phyloP scores from a whole-genome alignment of 2,113 vertebrate genomes.

The Scatophagus argus region DNA sequence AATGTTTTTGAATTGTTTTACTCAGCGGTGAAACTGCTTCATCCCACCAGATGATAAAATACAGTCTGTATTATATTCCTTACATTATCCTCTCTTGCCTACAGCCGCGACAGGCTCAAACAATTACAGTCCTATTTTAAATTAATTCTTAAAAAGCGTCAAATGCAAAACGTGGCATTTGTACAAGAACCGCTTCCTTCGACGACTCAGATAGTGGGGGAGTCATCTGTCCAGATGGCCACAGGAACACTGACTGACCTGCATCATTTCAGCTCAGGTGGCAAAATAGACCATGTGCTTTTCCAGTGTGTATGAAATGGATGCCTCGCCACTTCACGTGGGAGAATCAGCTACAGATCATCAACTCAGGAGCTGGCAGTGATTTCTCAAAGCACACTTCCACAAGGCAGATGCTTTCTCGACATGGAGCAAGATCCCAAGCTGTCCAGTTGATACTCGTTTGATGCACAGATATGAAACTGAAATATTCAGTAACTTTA shows the following conservation, averaged over 20 bases:
- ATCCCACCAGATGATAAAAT: background rate
- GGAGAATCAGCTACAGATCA: constrained; percentile 28
- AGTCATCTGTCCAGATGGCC: constrained; percentile 52
- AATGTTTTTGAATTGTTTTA: background rate
- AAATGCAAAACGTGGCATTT: constrained; percentile 6
- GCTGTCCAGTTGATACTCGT: background rate
- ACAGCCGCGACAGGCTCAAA: background rate
- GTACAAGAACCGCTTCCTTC: background rate
- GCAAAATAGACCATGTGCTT: constrained; percentile 41
- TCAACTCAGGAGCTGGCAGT: constrained; percentile 21
- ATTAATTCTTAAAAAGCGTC: constrained; percentile 7
- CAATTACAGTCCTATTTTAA: background rate
- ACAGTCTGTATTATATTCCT: background rate
- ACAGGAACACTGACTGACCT: constrained; percentile 24
- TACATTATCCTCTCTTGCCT: background rate
- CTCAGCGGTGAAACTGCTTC: background rate
- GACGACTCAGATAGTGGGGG: background rate
- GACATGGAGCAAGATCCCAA: constrained; percentile 11
- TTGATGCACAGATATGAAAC: constrained; percentile 7
- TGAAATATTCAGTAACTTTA: constrained; percentile 14
- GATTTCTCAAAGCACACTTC: constrained; percentile 25
- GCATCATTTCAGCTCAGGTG: constrained; percentile 40
- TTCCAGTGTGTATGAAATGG: constrained; percentile 24
- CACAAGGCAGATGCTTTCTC: constrained; percentile 28
- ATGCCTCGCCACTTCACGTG: constrained; percentile 9